A percentile compares a stretch with the other conserved stretches of the same genome.
Evolutionary conservation across 2,888 invertebrate genomes (phyloP).

Genomic region (Agrochola lychnidis): DNA sequence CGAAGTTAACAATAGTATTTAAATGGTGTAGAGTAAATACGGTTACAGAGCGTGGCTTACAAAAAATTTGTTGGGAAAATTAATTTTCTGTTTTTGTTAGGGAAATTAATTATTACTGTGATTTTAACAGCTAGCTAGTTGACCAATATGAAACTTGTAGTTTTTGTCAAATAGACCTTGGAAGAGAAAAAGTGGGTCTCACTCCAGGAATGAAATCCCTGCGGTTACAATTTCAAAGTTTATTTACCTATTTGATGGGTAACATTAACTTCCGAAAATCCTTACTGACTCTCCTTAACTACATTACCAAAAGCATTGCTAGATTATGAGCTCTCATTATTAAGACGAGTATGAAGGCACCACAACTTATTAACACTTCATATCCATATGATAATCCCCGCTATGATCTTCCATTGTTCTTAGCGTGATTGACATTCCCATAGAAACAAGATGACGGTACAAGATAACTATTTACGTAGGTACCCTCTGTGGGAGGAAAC

Average conservation of each 20-base stretch:
- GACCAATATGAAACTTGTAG: background rate
- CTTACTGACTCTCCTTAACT: background rate
- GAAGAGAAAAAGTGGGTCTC: too few relatives aligned
- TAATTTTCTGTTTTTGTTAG: conserved; percentile 32
- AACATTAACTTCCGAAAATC: background rate
- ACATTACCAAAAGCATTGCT: background rate
- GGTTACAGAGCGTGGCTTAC: conserved; percentile 39
- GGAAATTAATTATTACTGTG: background rate
- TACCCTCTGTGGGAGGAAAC: conserved; percentile 54
- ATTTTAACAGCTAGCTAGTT: background rate
- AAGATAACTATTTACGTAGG: conserved; percentile 59
- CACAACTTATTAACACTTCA: conserved; percentile 26
- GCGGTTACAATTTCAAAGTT: background rate
- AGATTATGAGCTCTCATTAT: background rate
- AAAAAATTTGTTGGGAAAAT: conserved; percentile 40
- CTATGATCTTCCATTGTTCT: conserved; percentile 63
- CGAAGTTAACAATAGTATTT: conserved; percentile 71
- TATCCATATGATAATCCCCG: conserved; percentile 44
- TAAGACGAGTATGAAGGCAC: conserved; percentile 12
- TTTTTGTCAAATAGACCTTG: background rate
- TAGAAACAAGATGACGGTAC: conserved; percentile 57
- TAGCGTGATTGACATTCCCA: conserved; percentile 62
- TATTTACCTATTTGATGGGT: background rate
- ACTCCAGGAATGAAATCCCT: too few relatives aligned
- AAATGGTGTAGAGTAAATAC: conserved; percentile 59